A percentile compares a stretch with the other conserved stretches of the same genome.
phyloP scores from a whole-genome alignment of 1,140 invertebrate genomes.

The Lepidurus couesii region DNA sequence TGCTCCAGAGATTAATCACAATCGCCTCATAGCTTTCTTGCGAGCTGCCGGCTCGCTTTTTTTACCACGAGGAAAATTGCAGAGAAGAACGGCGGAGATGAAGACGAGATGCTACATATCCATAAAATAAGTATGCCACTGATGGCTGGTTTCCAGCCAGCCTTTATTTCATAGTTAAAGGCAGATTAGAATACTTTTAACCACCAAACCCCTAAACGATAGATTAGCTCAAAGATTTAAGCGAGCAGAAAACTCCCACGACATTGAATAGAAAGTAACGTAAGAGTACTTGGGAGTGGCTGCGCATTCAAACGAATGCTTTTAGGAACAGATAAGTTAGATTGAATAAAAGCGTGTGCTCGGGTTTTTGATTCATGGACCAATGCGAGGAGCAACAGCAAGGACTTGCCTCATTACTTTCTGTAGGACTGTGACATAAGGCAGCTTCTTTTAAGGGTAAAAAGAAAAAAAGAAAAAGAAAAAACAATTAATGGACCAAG shows the following conservation, averaged over 20 bases:
- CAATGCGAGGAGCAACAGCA: not conserved
- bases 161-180: too few species aligned
- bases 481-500: not conserved
- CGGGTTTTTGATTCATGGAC: too few species aligned
- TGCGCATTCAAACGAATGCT: too few species aligned
- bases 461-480: not conserved
- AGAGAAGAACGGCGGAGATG: not conserved
- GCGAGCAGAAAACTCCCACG: too few species aligned
- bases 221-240: too few species aligned
- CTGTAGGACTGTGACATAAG: not conserved
- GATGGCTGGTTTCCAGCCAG: not conserved
- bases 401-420: not conserved
- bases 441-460: not conserved
- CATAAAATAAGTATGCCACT: not conserved
- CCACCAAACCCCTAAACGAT: too few species aligned
- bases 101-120: not conserved
- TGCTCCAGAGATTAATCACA: slow-evolving; percentile 29
- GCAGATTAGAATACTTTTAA: too few species aligned
- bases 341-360: too few species aligned
- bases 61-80: slow-evolving; percentile 6
- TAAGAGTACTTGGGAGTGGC: too few species aligned
- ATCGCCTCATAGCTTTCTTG: slow-evolving; percentile 25
- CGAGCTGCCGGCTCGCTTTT: slow-evolving; percentile 11
- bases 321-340: too few species aligned
- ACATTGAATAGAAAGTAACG: too few species aligned